Evolutionary conservation across 2,797 vertebrate genomes (phyloP).

Genomic region (Ambastaia sidthimunki): DNA sequence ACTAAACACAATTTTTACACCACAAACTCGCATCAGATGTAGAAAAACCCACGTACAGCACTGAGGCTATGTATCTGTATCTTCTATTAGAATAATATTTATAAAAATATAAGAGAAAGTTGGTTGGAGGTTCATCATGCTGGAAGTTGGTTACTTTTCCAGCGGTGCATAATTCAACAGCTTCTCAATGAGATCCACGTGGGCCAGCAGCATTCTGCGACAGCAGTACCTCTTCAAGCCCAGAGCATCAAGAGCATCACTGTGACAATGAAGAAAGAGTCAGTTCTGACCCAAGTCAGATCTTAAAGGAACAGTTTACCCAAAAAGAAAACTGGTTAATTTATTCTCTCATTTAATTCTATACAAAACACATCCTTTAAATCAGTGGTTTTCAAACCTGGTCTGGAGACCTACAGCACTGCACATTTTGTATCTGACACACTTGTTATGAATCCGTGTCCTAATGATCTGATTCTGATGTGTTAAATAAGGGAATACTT

Average conservation of each 20-base stretch:
- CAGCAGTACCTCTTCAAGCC: constrained; percentile 96
- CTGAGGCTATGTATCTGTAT: not conserved
- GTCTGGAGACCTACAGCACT: too few species aligned
- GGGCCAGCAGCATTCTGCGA: constrained; percentile 93
- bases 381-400: too few species aligned
- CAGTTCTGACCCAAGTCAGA: not conserved
- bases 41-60: not conserved
- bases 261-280: constrained; percentile 59
- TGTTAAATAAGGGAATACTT: too few species aligned
- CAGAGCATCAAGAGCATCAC: constrained; percentile 94
- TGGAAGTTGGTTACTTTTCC: constrained; percentile 82
- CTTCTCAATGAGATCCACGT: constrained; percentile 98
- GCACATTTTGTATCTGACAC: too few species aligned
- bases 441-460: too few species aligned
- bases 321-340: too few species aligned
- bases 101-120: not conserved
- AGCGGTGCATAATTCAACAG: constrained; percentile 95
- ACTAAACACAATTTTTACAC: constrained; percentile 1
- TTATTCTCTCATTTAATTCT: too few species aligned
- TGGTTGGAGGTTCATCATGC: not conserved
- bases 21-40: not conserved
- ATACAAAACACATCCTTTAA: too few species aligned
- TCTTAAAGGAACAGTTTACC: not conserved
- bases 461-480: too few species aligned
- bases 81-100: constrained; percentile 11